Percentiles rank a stretch among this genome's conserved stretches.
phyloP scores from a whole-genome alignment of 2,888 invertebrate species.

The Tetrapedia diversipes region DNA sequence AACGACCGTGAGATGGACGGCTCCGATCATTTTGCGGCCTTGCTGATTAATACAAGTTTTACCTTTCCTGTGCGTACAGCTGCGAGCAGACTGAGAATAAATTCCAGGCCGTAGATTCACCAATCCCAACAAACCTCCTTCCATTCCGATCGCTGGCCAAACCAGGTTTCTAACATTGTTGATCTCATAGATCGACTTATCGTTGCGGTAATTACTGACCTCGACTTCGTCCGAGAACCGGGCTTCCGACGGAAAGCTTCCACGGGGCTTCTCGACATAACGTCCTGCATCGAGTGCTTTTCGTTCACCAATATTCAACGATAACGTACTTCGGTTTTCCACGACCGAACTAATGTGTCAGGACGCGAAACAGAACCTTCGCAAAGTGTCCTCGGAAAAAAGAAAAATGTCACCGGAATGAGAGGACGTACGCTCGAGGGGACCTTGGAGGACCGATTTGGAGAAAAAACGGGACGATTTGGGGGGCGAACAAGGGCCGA shows the following conservation, averaged over 20 bases:
- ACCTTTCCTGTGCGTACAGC: too few species aligned
- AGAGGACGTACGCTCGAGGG: background rate
- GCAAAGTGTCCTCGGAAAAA: background rate
- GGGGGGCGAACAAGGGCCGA: conserved; percentile 2
- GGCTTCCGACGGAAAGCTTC: conserved; percentile 20
- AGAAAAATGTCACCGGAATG: background rate
- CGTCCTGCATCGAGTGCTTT: background rate
- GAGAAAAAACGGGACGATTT: background rate
- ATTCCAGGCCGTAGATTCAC: too few species aligned
- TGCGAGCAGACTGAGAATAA: too few species aligned
- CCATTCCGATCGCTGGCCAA: background rate
- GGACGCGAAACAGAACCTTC: background rate
- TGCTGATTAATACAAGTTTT: too few species aligned
- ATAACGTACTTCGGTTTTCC: background rate
- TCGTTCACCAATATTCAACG: background rate
- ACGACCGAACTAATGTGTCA: background rate
- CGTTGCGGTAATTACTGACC: conserved; percentile 25
- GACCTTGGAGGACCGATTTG: background rate
- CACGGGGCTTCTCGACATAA: conserved; percentile 37
- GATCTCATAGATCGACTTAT: background rate
- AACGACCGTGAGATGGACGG: too few species aligned
- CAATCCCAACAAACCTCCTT: too few species aligned
- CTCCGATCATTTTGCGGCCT: too few species aligned
- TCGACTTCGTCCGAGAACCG: conserved; percentile 21
- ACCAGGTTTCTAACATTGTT: background rate